Base-by-base conservation (phyloP, 2,797 vertebrate species). In the Semaprochilodus insignis region DNA sequence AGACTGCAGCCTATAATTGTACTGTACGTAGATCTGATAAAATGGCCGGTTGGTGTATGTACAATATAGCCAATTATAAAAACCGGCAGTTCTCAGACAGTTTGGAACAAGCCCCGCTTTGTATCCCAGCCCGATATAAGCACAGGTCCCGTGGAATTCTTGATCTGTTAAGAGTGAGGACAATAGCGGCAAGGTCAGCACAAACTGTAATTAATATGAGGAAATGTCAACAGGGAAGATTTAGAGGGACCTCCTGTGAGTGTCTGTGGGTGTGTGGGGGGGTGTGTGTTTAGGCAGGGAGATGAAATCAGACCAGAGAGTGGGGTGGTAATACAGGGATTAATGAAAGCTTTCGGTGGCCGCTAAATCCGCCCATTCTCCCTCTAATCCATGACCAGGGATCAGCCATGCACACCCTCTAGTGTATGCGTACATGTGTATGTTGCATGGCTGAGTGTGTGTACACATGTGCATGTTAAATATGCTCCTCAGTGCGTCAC, bases 321-420 rank as follows among this genome's bases (percentile, higher is more conserved):
- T 85, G 8, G 63, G 54, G 85, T 88, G 85, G 34, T 85, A 85
- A 89, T 79, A 81, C 89, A 80, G 82, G 31, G 92, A 93, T 93
- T 93, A 93, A 81, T 65, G 78, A 69, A 83, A 74, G 85, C 82
- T 81, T 87, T 90, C 88, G 83, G 88, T 89, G 89, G 80, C 85
- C 80, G 70, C 70, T 74, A 91, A 91, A 91, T 88, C 88, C 73
- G 78, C 66, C 77, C 79, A 77, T 86, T 86, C 85, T 86, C 78
- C 75, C 71, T 44, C 63, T 86, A 85, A 86, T 87, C 86, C 81
- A 25, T 36, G 0, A 63, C 31, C 62, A 57, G 54, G 69, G 54
- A 72, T 76, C 81, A 87, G 81, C 27, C 11, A 1, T 74, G 69
- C 63, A 67, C 78, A 44, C 36, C 36, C 66, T n/a, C 67, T 81